Conservation (phyloP, 2,888 invertebrate species). For the Tuberolachnus salignus region DNA sequence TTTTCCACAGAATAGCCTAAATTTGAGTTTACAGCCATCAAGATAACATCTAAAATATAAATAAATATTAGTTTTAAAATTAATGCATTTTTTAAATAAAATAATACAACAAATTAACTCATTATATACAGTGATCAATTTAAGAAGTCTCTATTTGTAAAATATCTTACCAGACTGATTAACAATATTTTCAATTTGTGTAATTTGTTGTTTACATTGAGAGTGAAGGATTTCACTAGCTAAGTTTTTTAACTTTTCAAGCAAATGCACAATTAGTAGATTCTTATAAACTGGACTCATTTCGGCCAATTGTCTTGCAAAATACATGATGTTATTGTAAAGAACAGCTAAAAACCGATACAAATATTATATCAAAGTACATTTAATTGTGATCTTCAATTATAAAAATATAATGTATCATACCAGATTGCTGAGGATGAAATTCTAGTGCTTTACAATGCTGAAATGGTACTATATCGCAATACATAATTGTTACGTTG, state of each 20-base stretch:
- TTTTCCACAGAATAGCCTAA: conserved; percentile 72
- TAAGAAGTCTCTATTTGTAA: no score
- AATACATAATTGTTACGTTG: conserved; percentile 78
- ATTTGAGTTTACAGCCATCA: conserved; percentile 65
- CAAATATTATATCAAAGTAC: conserved; percentile 22
- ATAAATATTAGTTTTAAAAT: conserved; percentile 59
- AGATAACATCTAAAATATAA: conserved; percentile 65
- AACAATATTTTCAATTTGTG: conserved; percentile 77
- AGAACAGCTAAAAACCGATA: conserved; percentile 70
- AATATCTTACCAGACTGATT: conserved; percentile 71
- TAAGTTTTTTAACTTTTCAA: conserved; percentile 71
- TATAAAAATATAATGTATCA: conserved; percentile 59
- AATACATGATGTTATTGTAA: conserved; percentile 90
- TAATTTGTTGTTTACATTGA: conserved; percentile 77
- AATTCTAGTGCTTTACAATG: conserved; percentile 80
- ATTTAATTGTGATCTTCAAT: background rate
- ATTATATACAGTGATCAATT: no score
- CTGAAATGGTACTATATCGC: conserved; percentile 76
- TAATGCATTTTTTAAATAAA: no score
- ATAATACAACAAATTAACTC: no score
- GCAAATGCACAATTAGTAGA: conserved; percentile 68
- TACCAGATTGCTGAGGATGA: conserved; percentile 86
- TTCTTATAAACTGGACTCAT: conserved; percentile 63
- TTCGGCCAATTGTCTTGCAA: conserved; percentile 75
- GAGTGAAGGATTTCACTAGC: conserved; percentile 74